Evolutionary conservation across 1,140 invertebrate species (phyloP).

Genomic region (Delia radicum): DNA sequence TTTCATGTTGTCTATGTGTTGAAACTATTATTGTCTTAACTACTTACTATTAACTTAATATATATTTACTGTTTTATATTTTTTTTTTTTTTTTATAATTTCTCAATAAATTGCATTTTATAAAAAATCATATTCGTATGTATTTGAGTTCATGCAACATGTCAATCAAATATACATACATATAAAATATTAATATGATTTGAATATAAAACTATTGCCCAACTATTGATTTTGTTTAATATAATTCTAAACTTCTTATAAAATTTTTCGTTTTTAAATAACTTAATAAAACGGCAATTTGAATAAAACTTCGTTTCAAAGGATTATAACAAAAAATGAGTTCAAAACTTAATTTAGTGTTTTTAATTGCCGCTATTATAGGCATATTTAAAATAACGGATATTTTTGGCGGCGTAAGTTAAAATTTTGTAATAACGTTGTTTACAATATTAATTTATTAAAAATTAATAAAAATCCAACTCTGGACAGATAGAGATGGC

Average conservation of each 20-base stretch:
- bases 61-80: neutral
- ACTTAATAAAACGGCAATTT: neutral
- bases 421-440: no score
- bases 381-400: neutral
- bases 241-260: neutral
- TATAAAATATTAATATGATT: neutral
- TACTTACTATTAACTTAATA: neutral
- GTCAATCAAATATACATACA: neutral
- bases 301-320: neutral
- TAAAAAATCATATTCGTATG: neutral
- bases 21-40: neutral
- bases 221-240: conserved; percentile 2
- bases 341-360: neutral
- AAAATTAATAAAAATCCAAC: no score
- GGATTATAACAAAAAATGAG: neutral
- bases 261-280: neutral
- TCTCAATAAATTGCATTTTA: neutral
- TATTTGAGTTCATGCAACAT: neutral
- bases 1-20: neutral
- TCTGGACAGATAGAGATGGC: no score
- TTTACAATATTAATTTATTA: no score
- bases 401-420: conserved; percentile 5
- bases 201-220: conserved; percentile 12
- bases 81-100: neutral
- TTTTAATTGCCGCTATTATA: neutral